Percentiles rank a stretch among this genome's conserved stretches.
These are phyloP conservation scores for Neogobius melanostomus DNA, from an alignment of 2,113 vertebrate genomes.

Conservation along the genomic window DNA sequence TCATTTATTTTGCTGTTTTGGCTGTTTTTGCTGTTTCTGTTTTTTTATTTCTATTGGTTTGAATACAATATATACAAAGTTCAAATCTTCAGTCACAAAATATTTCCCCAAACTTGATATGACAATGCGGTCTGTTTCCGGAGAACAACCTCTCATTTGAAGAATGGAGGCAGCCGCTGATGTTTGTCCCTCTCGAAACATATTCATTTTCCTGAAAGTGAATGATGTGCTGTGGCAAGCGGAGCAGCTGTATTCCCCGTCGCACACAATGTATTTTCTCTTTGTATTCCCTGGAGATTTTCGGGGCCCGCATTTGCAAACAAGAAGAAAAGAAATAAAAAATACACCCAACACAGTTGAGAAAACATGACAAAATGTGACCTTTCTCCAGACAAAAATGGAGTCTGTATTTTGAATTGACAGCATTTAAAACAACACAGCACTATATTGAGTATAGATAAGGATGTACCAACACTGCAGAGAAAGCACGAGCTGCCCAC, in stretches of 20 bases:
- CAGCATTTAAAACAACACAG: not conserved
- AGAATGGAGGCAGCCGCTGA: constrained; percentile 4
- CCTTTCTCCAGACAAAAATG: not conserved
- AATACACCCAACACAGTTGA: not conserved
- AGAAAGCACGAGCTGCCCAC: too few species aligned
- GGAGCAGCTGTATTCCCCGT: not conserved
- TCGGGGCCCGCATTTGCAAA: too few species aligned
- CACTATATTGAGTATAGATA: too few species aligned
- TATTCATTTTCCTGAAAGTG: not conserved
- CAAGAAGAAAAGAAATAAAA: not conserved
- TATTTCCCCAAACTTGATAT: not conserved
- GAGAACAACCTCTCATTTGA: constrained; percentile 12
- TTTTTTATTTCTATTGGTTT: too few species aligned
- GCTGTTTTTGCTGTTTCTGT: too few species aligned
- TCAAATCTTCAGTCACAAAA: not conserved
- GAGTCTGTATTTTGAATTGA: not conserved
- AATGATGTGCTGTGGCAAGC: constrained; percentile 13
- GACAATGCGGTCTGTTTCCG: constrained; percentile 1
- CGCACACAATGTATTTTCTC: not conserved
- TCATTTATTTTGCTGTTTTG: too few species aligned
- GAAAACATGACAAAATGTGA: not conserved
- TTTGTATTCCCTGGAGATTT: not conserved
- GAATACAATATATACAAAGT: not conserved
- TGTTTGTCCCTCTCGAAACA: constrained; percentile 11
- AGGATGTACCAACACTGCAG: too few species aligned